These are phyloP conservation scores for Agrypnia vestita DNA, from an alignment of 1,140 invertebrate genomes.

Conservation along the genomic window DNA sequence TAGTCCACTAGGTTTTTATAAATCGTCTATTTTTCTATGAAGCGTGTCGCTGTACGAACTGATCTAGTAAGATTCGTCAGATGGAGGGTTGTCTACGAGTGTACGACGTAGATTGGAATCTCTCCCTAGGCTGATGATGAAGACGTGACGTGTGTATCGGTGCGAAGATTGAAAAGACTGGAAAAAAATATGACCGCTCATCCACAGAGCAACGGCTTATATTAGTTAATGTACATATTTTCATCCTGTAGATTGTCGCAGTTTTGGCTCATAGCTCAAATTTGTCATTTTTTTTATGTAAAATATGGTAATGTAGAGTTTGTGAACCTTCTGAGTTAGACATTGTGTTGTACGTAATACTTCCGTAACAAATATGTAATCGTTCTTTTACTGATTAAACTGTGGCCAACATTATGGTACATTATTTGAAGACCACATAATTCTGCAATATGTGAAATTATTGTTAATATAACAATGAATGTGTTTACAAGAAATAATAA, in stretches of 20 bases:
- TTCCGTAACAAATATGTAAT: conserved; percentile 20
- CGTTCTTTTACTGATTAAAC: neutral
- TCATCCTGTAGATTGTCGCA: conserved; percentile 17
- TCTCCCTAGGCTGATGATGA: conserved; percentile 29
- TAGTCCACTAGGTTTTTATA: conserved; percentile 59
- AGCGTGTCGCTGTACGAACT: conserved; percentile 38
- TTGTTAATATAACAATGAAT: conserved; percentile 22
- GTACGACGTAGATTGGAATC: conserved; percentile 46
- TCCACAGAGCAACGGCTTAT: conserved; percentile 27
- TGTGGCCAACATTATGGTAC: conserved; percentile 21
- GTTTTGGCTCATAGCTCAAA: conserved; percentile 13
- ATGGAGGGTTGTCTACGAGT: conserved; percentile 21
- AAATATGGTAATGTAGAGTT: conserved; percentile 15
- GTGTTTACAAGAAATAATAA: conserved; percentile 11
- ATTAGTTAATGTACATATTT: conserved; percentile 33
- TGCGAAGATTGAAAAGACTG: conserved; percentile 57
- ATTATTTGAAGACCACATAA: conserved; percentile 10
- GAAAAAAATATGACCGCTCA: conserved; percentile 46
- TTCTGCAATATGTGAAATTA: neutral
- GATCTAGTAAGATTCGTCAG: conserved; percentile 3
- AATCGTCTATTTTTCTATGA: conserved; percentile 59
- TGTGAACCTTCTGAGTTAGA: neutral
- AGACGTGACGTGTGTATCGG: neutral
- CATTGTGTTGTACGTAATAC: conserved; percentile 27
- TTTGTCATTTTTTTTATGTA: conserved; percentile 28